Percentiles rank a stretch among this genome's conserved stretches.
Conservation (phyloP, 1,140 invertebrate species). For the Drosophila miranda region DNA sequence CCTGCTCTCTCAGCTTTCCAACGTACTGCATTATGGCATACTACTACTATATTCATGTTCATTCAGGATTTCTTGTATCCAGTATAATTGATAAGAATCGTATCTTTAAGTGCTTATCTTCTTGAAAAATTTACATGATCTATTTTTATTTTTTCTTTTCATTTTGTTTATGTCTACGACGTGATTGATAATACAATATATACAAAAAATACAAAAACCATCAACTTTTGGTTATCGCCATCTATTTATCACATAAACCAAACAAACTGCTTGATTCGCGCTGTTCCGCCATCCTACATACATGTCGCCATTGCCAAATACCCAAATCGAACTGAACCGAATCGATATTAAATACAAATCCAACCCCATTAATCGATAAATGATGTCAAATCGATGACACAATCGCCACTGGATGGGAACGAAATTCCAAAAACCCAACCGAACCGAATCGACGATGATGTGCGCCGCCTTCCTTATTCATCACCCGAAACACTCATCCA, state of each 20-base stretch:
- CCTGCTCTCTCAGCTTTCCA: slow-evolving; percentile 28
- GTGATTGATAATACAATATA: slow-evolving; percentile 60
- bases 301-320: slow-evolving; percentile 23
- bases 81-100: slow-evolving; percentile 46
- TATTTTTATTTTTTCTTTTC: slow-evolving; percentile 75
- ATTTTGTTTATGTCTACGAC: slow-evolving; percentile 74
- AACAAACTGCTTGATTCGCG: slow-evolving; percentile 72
- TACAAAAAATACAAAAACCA: slow-evolving; percentile 28
- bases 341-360: slow-evolving; percentile 25
- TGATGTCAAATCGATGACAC: slow-evolving; percentile 33
- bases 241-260: slow-evolving; percentile 60
- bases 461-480: slow-evolving; percentile 5
- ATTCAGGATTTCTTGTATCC: slow-evolving; percentile 23
- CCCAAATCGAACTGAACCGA: slow-evolving; percentile 17
- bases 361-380: slow-evolving; percentile 23
- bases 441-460: slow-evolving; percentile 28
- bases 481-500: slow-evolving; percentile 11
- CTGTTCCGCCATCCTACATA: slow-evolving; percentile 51
- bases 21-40: slow-evolving; percentile 38
- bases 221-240: slow-evolving; percentile 62
- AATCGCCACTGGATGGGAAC: not conserved
- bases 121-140: slow-evolving; percentile 61
- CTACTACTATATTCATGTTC: slow-evolving; percentile 35
- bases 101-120: slow-evolving; percentile 68
- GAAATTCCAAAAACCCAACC: slow-evolving; percentile 16